phyloP scores from a whole-genome alignment of 2,888 invertebrate genomes.

The Noctua janthe region DNA sequence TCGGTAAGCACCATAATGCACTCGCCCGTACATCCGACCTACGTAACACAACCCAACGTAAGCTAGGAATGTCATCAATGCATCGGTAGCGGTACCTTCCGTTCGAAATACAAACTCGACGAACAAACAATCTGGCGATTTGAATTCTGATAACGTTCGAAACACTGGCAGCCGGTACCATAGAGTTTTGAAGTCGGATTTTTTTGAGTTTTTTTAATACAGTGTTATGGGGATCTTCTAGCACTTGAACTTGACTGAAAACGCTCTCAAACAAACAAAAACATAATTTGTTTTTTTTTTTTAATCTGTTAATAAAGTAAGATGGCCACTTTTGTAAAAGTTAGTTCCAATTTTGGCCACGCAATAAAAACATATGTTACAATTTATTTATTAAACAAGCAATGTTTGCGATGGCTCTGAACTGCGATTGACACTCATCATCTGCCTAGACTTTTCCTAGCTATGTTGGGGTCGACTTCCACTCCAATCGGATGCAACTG shows the following conservation, averaged over 20 bases:
- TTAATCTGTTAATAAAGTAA: background rate
- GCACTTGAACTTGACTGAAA: background rate
- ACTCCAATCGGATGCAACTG: background rate
- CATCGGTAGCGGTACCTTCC: conserved; percentile 26
- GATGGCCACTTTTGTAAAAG: background rate
- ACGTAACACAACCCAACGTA: conserved; percentile 44
- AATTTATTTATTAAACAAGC: background rate
- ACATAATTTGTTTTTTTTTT: background rate
- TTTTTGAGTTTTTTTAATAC: background rate
- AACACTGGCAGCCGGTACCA: conserved; percentile 46
- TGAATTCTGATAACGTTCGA: conserved; percentile 48
- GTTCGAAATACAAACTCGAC: conserved; percentile 51
- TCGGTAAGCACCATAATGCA: conserved; percentile 12
- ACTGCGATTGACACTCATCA: background rate
- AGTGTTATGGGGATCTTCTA: background rate
- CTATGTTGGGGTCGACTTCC: background rate
- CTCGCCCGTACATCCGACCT: background rate
- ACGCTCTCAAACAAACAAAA: background rate
- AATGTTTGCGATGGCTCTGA: background rate
- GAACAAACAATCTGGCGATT: conserved; percentile 51
- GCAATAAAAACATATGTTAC: background rate
- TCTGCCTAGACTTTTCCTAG: background rate
- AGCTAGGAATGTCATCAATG: conserved; percentile 56
- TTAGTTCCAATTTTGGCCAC: background rate
- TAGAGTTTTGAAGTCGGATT: background rate